A percentile compares a stretch with the other conserved stretches of the same genome.
Evolutionary conservation across 2,888 invertebrate genomes (phyloP).

Genomic region (Drosophila prolongata): DNA sequence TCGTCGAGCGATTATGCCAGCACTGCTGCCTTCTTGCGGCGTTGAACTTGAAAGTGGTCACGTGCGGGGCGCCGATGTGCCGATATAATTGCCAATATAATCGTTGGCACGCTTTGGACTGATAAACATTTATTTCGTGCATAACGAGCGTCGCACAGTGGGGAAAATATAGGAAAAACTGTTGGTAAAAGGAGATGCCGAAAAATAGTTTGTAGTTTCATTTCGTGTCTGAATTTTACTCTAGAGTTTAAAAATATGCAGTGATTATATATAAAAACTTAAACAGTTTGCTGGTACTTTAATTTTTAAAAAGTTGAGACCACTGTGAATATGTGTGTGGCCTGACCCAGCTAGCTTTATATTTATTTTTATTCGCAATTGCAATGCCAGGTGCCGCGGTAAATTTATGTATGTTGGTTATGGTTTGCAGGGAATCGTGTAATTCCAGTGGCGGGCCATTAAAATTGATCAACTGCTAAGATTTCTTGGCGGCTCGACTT

Average conservation of each 20-base stretch:
- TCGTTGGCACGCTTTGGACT: constrained; percentile 63
- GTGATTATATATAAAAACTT: no score
- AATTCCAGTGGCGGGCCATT: constrained; percentile 68
- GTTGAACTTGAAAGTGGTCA: constrained; percentile 76
- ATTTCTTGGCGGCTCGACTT: constrained; percentile 44
- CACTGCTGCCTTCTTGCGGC: constrained; percentile 12
- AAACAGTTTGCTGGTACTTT: no score
- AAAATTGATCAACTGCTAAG: constrained; percentile 70
- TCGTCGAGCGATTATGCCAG: constrained; percentile 44
- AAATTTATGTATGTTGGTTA: constrained; percentile 22
- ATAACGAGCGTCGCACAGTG: constrained; percentile 14
- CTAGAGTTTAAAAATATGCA: no score
- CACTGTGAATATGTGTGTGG: constrained; percentile 16
- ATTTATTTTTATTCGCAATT: constrained; percentile 41
- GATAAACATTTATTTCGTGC: constrained; percentile 64
- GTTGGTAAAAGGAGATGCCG: no score
- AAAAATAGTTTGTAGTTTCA: no score
- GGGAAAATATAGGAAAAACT: background rate
- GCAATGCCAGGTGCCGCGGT: constrained; percentile 30
- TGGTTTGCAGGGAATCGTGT: constrained; percentile 46
- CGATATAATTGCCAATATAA: constrained; percentile 76
- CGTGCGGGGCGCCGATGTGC: constrained; percentile 74
- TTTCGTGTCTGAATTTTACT: no score
- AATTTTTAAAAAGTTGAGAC: background rate
- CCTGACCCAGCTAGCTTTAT: constrained; percentile 22